phyloP scores from a whole-genome alignment of 2,888 invertebrate species.

The Synanthedon vespiformis region DNA sequence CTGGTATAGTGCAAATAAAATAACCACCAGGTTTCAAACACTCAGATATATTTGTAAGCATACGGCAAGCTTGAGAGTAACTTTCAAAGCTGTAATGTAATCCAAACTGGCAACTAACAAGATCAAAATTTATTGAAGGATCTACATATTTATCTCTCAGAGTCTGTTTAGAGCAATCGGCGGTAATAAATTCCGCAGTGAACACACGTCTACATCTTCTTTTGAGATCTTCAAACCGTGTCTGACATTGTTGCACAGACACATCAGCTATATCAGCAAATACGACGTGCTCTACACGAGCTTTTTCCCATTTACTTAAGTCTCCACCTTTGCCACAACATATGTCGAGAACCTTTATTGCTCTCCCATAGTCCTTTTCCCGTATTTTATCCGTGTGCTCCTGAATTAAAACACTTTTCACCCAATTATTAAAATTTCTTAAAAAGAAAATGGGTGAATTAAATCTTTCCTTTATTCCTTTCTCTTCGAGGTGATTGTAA shows the following conservation, averaged over 20 bases:
- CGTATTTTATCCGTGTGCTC: slow-evolving; percentile 78
- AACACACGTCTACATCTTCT: slow-evolving; percentile 67
- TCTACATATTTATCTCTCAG: slow-evolving; percentile 83
- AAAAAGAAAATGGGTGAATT: slow-evolving; percentile 93
- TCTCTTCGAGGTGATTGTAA: slow-evolving; percentile 91
- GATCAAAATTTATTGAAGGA: slow-evolving; percentile 82
- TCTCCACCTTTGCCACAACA: slow-evolving; percentile 99
- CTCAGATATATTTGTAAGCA: slow-evolving; percentile 93
- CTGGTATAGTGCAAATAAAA: slow-evolving; percentile 97
- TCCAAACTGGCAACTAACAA: slow-evolving; percentile 98
- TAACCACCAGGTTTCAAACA: slow-evolving; percentile 90
- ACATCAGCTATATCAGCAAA: slow-evolving; percentile 95
- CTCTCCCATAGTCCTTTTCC: slow-evolving; percentile 75
- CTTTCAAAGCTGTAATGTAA: slow-evolving; percentile 98
- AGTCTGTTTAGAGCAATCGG: slow-evolving; percentile 90
- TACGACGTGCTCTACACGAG: slow-evolving; percentile 82
- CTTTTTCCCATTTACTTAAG: slow-evolving; percentile 94
- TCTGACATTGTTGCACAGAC: slow-evolving; percentile 90
- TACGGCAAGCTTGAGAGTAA: slow-evolving; percentile 86
- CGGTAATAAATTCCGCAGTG: slow-evolving; percentile 89
- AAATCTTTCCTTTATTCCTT: slow-evolving; percentile 81
- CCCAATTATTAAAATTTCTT: slow-evolving; percentile 99
- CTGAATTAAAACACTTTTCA: slow-evolving; percentile 95
- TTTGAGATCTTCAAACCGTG: slow-evolving; percentile 81
- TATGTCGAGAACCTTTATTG: slow-evolving; percentile 87